Evolutionary conservation across 2,113 vertebrate genomes (phyloP).

Genomic region (Paedocypris sp.): DNA sequence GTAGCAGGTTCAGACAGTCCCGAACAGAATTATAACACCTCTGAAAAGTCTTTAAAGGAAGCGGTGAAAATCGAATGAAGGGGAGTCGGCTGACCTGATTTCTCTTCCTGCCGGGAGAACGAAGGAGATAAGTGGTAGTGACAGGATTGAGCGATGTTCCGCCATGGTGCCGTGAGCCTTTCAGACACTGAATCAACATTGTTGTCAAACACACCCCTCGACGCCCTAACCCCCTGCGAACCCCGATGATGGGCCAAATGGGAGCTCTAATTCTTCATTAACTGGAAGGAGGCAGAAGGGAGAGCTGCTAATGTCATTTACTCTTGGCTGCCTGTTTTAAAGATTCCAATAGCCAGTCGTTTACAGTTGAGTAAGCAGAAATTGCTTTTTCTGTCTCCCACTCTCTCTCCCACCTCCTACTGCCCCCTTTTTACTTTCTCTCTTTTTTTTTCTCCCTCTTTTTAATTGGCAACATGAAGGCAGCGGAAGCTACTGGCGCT

Average conservation of each 20-base stretch:
- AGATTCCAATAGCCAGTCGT: slow-evolving; percentile 88
- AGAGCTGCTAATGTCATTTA: slow-evolving; percentile 91
- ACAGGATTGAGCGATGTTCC: slow-evolving; percentile 85
- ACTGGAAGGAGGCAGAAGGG: slow-evolving; percentile 66
- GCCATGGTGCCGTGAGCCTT: slow-evolving; percentile 65
- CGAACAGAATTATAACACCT: not conserved
- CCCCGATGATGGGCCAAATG: slow-evolving; percentile 88
- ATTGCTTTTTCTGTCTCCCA: slow-evolving; percentile 63
- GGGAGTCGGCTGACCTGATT: slow-evolving; percentile 62
- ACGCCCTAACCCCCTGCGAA: slow-evolving; percentile 74
- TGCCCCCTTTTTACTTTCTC: not conserved
- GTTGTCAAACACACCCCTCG: slow-evolving; percentile 74
- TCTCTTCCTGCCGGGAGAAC: slow-evolving; percentile 71
- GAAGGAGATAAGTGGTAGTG: slow-evolving; percentile 86
- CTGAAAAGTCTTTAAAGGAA: not conserved
- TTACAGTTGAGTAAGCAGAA: slow-evolving; percentile 87
- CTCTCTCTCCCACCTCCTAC: not conserved
- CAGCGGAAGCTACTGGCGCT: slow-evolving; percentile 81
- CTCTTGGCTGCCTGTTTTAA: slow-evolving; percentile 84
- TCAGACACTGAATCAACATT: slow-evolving; percentile 76
- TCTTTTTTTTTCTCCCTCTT: slow-evolving; percentile 16
- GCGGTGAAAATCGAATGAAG: not conserved
- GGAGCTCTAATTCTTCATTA: slow-evolving; percentile 97
- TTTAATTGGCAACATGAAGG: slow-evolving; percentile 49
- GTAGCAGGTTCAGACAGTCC: no score